Percentiles rank a stretch among this genome's conserved stretches.
Conservation (phyloP, 2,888 invertebrate species). For the Crossocerus cetratus region DNA sequence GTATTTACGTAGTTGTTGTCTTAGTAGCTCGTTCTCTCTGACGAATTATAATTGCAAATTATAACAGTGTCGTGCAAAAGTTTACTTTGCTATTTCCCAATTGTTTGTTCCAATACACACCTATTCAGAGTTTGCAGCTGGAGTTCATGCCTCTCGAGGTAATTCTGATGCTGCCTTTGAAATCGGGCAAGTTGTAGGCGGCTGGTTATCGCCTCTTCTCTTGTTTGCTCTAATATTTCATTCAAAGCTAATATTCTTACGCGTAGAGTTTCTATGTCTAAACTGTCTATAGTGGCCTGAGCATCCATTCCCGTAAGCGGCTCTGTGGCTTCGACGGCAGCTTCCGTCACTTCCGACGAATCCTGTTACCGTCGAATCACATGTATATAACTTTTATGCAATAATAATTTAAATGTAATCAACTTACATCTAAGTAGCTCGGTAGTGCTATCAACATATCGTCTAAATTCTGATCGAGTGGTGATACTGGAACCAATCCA, state of each 20-base stretch:
- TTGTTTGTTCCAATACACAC: constrained; percentile 70
- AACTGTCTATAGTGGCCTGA: constrained; percentile 58
- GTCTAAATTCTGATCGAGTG: constrained; percentile 71
- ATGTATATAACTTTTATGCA: too few relatives aligned
- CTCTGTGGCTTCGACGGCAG: constrained; percentile 71
- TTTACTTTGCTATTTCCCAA: neutral
- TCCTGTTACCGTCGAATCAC: constrained; percentile 54
- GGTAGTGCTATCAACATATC: constrained; percentile 71
- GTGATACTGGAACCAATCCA: constrained; percentile 73
- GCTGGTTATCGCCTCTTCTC: constrained; percentile 71
- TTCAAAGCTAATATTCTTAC: constrained; percentile 67
- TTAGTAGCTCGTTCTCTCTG: constrained; percentile 90
- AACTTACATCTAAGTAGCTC: constrained; percentile 74
- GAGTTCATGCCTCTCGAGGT: constrained; percentile 72
- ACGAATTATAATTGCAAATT: constrained; percentile 6
- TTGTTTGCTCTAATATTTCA: constrained; percentile 71
- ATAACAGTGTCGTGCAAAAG: neutral
- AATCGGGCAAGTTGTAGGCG: constrained; percentile 71
- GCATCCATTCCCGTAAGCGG: constrained; percentile 63
- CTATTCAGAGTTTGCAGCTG: constrained; percentile 82
- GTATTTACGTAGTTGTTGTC: constrained; percentile 91
- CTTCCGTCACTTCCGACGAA: constrained; percentile 67
- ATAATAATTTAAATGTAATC: neutral
- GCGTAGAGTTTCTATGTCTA: constrained; percentile 66
- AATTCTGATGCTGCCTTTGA: constrained; percentile 74